Evolutionary conservation across 2,888 invertebrate species (phyloP).

Genomic region (Drosophila parthenogenetica): DNA sequence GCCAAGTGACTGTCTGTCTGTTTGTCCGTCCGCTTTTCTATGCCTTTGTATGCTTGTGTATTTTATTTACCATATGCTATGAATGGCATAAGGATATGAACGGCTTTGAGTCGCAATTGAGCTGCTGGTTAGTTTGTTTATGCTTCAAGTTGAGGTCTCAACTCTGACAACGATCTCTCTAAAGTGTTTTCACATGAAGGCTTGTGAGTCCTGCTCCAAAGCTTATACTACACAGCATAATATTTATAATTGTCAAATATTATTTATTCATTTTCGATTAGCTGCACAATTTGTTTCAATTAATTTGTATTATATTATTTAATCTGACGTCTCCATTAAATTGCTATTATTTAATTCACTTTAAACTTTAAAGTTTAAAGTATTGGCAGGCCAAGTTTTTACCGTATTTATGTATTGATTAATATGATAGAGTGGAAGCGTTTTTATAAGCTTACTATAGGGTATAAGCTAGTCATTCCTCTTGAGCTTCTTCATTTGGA

Average conservation of each 20-base stretch:
- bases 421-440: too few species aligned
- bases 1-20: constrained; percentile 22
- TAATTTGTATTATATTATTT: too few species aligned
- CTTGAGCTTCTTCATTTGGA: not conserved
- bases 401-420: too few species aligned
- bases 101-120: constrained; percentile 36
- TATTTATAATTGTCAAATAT: not conserved
- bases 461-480: not conserved
- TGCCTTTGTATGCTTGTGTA: constrained; percentile 25
- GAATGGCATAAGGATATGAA: constrained; percentile 54
- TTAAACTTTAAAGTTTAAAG: too few species aligned
- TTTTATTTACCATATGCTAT: constrained; percentile 73
- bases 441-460: not conserved
- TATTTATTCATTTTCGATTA: not conserved
- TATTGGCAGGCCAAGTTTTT: too few species aligned
- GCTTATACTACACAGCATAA: not conserved
- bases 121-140: constrained; percentile 27
- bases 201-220: not conserved
- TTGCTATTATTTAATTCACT: too few species aligned
- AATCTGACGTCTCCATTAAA: too few species aligned
- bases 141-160: constrained; percentile 31
- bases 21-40: too few species aligned
- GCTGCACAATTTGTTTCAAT: too few species aligned
- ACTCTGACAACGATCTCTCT: constrained; percentile 35
- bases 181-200: constrained; percentile 11